Evolutionary conservation across 2,797 vertebrate genomes (phyloP).

Genomic region (Onychomys torridus): DNA sequence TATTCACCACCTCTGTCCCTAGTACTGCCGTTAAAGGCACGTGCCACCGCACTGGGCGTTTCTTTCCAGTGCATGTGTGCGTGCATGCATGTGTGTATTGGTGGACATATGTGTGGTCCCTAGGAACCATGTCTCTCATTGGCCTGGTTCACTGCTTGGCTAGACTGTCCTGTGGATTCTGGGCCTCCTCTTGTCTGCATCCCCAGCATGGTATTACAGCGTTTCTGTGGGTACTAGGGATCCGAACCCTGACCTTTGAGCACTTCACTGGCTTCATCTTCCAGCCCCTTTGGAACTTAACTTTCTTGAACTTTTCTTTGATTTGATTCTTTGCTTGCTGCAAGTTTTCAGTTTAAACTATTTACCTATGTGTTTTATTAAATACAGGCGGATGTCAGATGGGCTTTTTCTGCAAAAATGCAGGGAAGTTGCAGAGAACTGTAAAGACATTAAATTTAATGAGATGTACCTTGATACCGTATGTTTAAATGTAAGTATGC

Average conservation of each 20-base stretch:
- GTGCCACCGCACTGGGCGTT: neutral
- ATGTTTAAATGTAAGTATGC: slow-evolving; percentile 95
- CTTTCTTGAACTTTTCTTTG: slow-evolving; percentile 28
- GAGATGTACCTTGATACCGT: slow-evolving; percentile 99
- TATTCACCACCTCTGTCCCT: neutral
- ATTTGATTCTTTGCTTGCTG: slow-evolving; percentile 39
- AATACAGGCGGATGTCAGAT: slow-evolving; percentile 97
- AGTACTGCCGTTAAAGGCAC: neutral
- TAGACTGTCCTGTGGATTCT: neutral
- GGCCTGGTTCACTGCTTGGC: neutral
- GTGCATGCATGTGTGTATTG: neutral
- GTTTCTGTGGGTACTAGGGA: neutral
- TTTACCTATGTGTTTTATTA: slow-evolving; percentile 59
- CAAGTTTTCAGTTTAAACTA: slow-evolving; percentile 44
- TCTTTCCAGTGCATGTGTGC: neutral
- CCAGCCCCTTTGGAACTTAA: neutral
- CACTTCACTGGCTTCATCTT: neutral
- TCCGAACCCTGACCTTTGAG: neutral
- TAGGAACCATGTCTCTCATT: neutral
- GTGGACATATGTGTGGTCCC: neutral
- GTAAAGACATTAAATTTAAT: slow-evolving; percentile 97
- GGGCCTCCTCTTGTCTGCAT: neutral
- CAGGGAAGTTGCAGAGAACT: slow-evolving; percentile 97
- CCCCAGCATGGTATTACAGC: neutral
- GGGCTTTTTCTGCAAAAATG: slow-evolving; percentile 97